Conservation (phyloP, 2,797 vertebrate species). For the Saxicola maurus region DNA sequence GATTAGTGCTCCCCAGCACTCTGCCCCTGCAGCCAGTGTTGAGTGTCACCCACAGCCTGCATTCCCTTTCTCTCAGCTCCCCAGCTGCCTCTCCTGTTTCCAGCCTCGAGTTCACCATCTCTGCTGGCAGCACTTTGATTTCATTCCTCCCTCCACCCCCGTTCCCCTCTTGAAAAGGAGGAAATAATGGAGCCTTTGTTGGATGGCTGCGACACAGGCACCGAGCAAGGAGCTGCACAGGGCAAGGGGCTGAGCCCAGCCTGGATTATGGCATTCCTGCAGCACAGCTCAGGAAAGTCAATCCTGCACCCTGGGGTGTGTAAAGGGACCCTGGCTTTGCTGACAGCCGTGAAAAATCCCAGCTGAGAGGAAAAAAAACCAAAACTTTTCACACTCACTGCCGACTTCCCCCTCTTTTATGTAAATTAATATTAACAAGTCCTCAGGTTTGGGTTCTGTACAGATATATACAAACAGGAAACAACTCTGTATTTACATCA, state of each 20-base stretch:
- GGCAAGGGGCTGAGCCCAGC: neutral
- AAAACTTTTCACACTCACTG: neutral
- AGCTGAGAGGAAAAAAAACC: neutral
- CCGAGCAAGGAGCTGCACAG: neutral
- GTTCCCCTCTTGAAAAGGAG: neutral
- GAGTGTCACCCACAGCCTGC: neutral
- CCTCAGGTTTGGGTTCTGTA: neutral
- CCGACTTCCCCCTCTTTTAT: constrained; percentile 55
- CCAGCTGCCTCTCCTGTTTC: neutral
- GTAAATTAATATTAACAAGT: constrained; percentile 72
- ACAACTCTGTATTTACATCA: constrained; percentile 63
- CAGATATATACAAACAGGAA: constrained; percentile 58
- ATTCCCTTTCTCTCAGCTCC: neutral
- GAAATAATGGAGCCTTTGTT: constrained; percentile 57
- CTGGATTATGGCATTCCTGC: constrained; percentile 31
- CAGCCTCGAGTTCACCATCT: neutral
- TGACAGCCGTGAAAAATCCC: neutral
- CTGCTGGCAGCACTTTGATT: neutral
- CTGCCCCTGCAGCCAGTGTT: neutral
- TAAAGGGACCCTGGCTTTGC: neutral
- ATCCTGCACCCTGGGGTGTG: neutral
- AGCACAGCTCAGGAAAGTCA: neutral
- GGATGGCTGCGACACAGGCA: neutral
- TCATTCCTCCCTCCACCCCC: constrained; percentile 4
- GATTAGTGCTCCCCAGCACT: neutral